Conservation (phyloP, 1,140 invertebrate genomes). For the Scaptomyza montana region DNA sequence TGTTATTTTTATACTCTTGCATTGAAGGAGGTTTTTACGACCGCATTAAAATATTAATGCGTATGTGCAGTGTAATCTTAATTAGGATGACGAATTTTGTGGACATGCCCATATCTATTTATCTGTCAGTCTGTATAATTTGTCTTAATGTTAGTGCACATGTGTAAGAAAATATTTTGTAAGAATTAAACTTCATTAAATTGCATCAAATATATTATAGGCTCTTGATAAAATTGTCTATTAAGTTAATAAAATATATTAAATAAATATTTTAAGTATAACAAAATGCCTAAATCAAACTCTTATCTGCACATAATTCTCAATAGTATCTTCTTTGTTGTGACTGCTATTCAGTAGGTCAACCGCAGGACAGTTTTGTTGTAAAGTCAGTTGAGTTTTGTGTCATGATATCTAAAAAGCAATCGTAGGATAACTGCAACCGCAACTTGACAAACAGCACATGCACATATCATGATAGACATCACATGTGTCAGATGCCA, state of each 20-base stretch:
- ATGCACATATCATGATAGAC: not conserved
- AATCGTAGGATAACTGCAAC: conserved; percentile 1
- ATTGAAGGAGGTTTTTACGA: not conserved
- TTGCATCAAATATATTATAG: too few relatives aligned
- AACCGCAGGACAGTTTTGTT: conserved; percentile 1
- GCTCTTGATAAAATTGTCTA: too few relatives aligned
- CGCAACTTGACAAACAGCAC: conserved; percentile 13
- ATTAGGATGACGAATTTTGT: too few relatives aligned
- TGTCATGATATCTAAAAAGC: not conserved
- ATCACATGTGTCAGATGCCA: conserved; percentile 3
- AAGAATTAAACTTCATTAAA: too few relatives aligned
- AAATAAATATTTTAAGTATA: not conserved
- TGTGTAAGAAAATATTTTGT: too few relatives aligned
- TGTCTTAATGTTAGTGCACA: too few relatives aligned
- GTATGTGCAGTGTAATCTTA: too few relatives aligned
- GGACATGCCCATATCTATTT: too few relatives aligned
- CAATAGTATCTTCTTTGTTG: too few relatives aligned
- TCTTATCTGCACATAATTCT: not conserved
- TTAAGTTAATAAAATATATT: too few relatives aligned
- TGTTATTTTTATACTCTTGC: not conserved
- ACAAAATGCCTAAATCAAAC: not conserved
- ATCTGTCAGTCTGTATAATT: too few relatives aligned
- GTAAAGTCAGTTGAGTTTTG: not conserved
- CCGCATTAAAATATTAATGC: too few relatives aligned
- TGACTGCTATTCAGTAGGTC: not conserved